Percentiles rank a stretch among this genome's conserved stretches.
phyloP scores from a whole-genome alignment of 2,113 vertebrate species.

The Rhea pennata region DNA sequence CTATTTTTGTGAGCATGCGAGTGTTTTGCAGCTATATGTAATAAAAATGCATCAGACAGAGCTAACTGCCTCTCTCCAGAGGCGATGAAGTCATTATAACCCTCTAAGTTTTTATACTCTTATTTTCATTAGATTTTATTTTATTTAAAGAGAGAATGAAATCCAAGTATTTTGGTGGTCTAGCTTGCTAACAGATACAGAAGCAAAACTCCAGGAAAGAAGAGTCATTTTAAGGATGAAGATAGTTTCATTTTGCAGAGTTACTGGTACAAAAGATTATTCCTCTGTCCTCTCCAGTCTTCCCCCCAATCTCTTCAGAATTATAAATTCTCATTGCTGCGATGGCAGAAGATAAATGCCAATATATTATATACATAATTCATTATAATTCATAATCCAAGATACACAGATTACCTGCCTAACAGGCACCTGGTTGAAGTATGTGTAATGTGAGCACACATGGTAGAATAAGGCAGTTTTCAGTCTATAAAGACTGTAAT shows the following conservation, averaged over 20 bases:
- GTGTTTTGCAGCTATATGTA: background rate
- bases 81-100: background rate
- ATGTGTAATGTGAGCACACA: background rate
- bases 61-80: background rate
- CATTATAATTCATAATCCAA: no score
- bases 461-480: background rate
- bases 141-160: slow-evolving; percentile 28
- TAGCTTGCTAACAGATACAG: background rate
- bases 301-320: background rate
- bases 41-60: background rate
- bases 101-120: background rate
- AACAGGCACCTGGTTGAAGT: background rate
- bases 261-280: background rate
- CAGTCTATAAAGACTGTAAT: background rate
- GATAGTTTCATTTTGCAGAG: background rate
- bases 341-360: background rate
- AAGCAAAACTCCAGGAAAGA: background rate
- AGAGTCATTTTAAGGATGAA: background rate
- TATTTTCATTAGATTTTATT: background rate
- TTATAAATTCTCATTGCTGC: background rate
- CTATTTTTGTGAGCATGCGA: background rate
- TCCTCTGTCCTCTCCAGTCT: background rate
- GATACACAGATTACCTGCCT: rapidly evolving
- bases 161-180: background rate
- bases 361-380: no score